Base-by-base conservation (phyloP, 2,888 invertebrate species). In the Pollenia labialis region DNA sequence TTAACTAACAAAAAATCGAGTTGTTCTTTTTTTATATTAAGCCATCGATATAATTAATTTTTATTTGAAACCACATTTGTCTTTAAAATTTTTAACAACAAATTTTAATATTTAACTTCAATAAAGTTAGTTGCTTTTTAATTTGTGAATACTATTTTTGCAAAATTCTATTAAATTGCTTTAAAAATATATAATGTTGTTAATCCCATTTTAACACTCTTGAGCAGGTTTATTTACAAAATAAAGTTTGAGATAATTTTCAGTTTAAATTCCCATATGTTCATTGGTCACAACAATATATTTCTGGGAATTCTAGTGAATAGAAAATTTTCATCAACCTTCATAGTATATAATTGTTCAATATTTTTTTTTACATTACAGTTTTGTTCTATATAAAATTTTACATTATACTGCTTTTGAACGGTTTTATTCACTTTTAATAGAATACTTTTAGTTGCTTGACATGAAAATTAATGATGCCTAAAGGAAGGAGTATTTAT, bases 401-500 rank as follows among this genome's bases (percentile, higher is more conserved):
- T 8, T 54, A 1, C 18, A 54, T 64, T 44, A 10, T 4, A 16
- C 18, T 32, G 32, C 32, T 32, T 32, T 32, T 1, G 32, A 6
- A 4, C 32, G 1, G 4, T 32, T 32, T 32, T 6, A 32, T 32
- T 32, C 16, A 14, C 7, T 46, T 72, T 56, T 12, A 32, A 18
- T 54, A 46, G 46, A 10, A 56, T 56, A 23, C 46, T 54, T 58
- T 72, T 54, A 71, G 42, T 18, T 56, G 56, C 18, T 72, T 44
- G 56, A 56, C n/a, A 72, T 72, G 56, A 72, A 46, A 72, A 72
- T 56, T 72, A 46, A 72, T 58, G 44, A 23, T 56, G 72, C 72
- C 72, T 46, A 23, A 14, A 56, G 56, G 44, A 72, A 56, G 46
- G 56, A 23, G 50, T 58, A 40, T 11, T 69, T 52, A 2, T 8